phyloP scores from a whole-genome alignment of 2,888 invertebrate genomes.

The Sesia bembeciformis region DNA sequence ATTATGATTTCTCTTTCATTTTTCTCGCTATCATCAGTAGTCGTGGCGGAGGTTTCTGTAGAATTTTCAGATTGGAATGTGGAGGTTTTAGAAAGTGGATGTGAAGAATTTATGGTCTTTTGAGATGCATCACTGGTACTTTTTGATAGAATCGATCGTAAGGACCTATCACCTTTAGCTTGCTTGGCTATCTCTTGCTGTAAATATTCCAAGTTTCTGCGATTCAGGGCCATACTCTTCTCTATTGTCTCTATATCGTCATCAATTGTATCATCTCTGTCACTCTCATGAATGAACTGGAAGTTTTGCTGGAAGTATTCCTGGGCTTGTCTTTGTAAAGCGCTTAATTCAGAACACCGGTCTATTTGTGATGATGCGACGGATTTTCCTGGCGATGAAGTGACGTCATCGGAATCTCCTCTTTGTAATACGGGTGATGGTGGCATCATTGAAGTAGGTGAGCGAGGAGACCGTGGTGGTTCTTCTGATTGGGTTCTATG shows the following conservation, averaged over 20 bases:
- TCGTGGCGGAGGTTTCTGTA: constrained; percentile 66
- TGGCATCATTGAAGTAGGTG: constrained; percentile 65
- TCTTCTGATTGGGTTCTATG: constrained; percentile 91
- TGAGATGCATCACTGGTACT: constrained; percentile 62
- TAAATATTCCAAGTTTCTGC: constrained; percentile 63
- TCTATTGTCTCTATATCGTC: constrained; percentile 68
- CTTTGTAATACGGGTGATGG: constrained; percentile 64
- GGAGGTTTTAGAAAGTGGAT: constrained; percentile 63
- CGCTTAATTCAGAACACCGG: constrained; percentile 57
- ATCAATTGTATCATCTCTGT: constrained; percentile 67
- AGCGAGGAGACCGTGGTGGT: constrained; percentile 82
- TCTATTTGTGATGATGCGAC: constrained; percentile 57
- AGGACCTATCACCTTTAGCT: constrained; percentile 46
- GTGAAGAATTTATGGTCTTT: constrained; percentile 53
- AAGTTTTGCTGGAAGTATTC: constrained; percentile 72
- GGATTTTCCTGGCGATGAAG: constrained; percentile 58
- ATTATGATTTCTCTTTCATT: constrained; percentile 89
- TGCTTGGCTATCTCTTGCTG: constrained; percentile 72
- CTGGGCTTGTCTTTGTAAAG: constrained; percentile 55
- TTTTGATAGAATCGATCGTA: constrained; percentile 59
- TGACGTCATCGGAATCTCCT: constrained; percentile 60
- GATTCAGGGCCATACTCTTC: constrained; percentile 68
- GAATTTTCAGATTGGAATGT: constrained; percentile 71
- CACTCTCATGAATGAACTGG: constrained; percentile 70
- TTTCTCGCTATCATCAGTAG: constrained; percentile 72